Evolutionary conservation across 2,888 invertebrate species (phyloP).

Genomic region (Tinea pellionella): DNA sequence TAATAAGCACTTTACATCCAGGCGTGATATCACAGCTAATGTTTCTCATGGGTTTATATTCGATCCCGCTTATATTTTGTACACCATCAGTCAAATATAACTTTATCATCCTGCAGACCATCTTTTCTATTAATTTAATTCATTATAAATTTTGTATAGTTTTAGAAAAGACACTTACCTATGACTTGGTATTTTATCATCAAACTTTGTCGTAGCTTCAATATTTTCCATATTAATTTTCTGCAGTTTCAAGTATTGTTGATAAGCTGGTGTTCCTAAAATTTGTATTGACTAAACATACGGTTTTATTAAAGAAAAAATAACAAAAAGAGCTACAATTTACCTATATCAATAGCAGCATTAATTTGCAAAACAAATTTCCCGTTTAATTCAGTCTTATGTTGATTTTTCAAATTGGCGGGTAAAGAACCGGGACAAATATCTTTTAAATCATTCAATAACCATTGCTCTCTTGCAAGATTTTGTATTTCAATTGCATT

Average conservation of each 20-base stretch:
- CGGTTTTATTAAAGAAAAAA: background rate
- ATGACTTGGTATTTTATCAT: slow-evolving; percentile 47
- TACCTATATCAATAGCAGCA: slow-evolving; percentile 70
- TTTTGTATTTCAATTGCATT: slow-evolving; percentile 58
- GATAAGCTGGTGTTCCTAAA: slow-evolving; percentile 65
- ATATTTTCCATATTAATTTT: slow-evolving; percentile 59
- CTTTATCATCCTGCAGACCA: slow-evolving; percentile 72
- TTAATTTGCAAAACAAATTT: slow-evolving; percentile 74
- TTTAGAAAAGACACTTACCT: slow-evolving; percentile 30
- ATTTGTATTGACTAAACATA: background rate
- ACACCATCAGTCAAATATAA: slow-evolving; percentile 80
- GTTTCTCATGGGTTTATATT: slow-evolving; percentile 72
- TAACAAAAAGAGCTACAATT: background rate
- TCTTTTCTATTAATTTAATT: too few species aligned
- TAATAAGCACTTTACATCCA: slow-evolving; percentile 73
- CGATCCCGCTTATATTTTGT: slow-evolving; percentile 76
- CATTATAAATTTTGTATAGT: too few species aligned
- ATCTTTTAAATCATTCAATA: slow-evolving; percentile 72
- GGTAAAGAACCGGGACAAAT: slow-evolving; percentile 74
- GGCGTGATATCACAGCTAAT: slow-evolving; percentile 69
- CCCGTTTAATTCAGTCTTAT: slow-evolving; percentile 58
- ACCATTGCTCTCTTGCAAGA: slow-evolving; percentile 75
- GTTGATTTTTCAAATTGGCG: slow-evolving; percentile 51
- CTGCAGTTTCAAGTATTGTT: slow-evolving; percentile 68
- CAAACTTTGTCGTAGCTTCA: slow-evolving; percentile 65